Conservation (phyloP, 2,888 invertebrate genomes). For the Chesias legatella region DNA sequence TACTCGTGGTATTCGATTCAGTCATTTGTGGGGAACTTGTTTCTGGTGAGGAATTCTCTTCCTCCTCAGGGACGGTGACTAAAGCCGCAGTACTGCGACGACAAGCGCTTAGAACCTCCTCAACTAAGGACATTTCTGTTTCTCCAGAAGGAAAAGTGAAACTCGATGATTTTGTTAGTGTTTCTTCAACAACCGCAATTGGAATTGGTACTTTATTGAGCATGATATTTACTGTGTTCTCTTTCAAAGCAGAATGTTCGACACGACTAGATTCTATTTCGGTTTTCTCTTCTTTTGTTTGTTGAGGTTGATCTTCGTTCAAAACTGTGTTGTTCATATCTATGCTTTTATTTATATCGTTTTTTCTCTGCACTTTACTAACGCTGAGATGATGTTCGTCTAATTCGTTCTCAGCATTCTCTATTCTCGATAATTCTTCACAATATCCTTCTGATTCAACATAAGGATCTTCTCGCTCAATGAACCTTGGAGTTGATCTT, state of each 20-base stretch:
- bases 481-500: slow-evolving; percentile 67
- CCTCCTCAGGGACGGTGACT: slow-evolving; percentile 83
- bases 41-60: slow-evolving; percentile 79
- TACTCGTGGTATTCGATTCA: slow-evolving; percentile 83
- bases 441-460: slow-evolving; percentile 67
- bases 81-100: slow-evolving; percentile 69
- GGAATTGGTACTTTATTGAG: slow-evolving; percentile 48
- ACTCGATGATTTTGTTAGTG: slow-evolving; percentile 61
- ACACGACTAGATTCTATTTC: slow-evolving; percentile 62
- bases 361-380: slow-evolving; percentile 70
- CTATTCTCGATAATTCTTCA: slow-evolving; percentile 57
- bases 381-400: slow-evolving; percentile 62
- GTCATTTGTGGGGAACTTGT: slow-evolving; percentile 81
- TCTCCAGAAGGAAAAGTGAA: slow-evolving; percentile 57
- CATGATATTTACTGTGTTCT: slow-evolving; percentile 67
- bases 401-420: slow-evolving; percentile 68
- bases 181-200: slow-evolving; percentile 45
- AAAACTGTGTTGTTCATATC: slow-evolving; percentile 53
- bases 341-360: slow-evolving; percentile 69
- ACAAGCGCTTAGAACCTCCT: slow-evolving; percentile 70
- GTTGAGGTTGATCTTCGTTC: slow-evolving; percentile 40
- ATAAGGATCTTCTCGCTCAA: slow-evolving; percentile 72
- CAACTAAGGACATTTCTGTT: slow-evolving; percentile 65
- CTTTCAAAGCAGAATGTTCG: slow-evolving; percentile 63
- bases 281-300: slow-evolving; percentile 51